These are phyloP conservation scores for Onychostruthus taczanowskii DNA, from an alignment of 2,113 vertebrate species.

Conservation along the genomic window DNA sequence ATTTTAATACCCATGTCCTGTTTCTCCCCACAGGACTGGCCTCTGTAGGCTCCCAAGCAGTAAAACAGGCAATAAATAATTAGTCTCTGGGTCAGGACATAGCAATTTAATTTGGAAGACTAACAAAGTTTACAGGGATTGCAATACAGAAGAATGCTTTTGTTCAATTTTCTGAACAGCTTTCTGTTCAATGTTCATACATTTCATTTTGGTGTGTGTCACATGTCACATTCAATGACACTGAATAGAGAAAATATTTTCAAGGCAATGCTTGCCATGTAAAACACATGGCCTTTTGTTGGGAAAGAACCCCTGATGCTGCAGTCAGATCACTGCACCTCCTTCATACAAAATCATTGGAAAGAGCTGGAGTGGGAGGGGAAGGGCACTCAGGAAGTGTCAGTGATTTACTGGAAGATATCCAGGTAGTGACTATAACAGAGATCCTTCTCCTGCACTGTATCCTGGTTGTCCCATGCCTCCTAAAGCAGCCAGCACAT, in stretches of 20 bases:
- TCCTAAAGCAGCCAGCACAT: background rate
- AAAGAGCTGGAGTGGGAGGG: background rate
- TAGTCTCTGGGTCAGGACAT: background rate
- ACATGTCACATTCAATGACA: background rate
- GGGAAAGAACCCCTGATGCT: background rate
- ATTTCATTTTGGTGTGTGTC: background rate
- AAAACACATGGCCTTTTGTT: background rate
- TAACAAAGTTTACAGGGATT: background rate
- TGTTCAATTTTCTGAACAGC: background rate
- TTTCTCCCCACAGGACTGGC: slow-evolving; percentile 29
- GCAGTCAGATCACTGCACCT: background rate
- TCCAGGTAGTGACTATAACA: rapidly evolving
- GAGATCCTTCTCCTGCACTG: background rate
- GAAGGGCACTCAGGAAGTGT: background rate
- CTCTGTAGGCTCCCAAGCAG: slow-evolving; percentile 21
- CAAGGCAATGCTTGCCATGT: background rate
- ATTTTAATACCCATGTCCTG: slow-evolving; percentile 1
- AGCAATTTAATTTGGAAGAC: slow-evolving; percentile 23
- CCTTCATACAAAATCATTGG: background rate
- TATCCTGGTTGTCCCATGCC: background rate
- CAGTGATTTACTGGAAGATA: background rate
- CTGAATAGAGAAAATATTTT: background rate
- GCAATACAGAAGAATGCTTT: background rate
- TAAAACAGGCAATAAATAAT: slow-evolving; percentile 40
- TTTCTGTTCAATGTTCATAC: background rate